Conservation (phyloP, 1,140 invertebrate genomes). For the Cryptotermes secundus region DNA sequence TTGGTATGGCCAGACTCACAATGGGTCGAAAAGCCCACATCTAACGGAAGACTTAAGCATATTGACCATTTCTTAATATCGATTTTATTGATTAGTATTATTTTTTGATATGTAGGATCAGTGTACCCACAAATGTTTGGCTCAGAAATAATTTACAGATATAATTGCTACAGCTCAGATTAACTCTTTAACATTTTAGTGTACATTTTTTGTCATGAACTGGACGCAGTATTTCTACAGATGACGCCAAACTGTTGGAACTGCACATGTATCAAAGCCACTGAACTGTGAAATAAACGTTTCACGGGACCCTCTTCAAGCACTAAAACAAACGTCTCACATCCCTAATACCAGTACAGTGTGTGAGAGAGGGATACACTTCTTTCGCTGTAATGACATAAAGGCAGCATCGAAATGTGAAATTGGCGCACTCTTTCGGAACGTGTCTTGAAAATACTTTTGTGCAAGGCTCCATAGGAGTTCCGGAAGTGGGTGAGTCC, state of each 20-base stretch:
- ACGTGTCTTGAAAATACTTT: too few species aligned
- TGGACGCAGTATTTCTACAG: neutral
- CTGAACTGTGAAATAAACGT: neutral
- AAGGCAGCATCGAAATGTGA: neutral
- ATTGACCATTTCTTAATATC: neutral
- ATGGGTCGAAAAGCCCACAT: neutral
- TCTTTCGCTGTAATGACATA: neutral
- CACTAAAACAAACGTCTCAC: neutral
- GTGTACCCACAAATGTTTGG: too few species aligned
- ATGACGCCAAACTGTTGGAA: neutral
- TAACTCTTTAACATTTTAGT: too few species aligned
- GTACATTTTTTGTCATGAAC: neutral
- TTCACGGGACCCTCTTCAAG: neutral
- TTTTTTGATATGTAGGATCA: neutral
- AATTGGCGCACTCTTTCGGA: neutral
- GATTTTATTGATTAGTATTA: neutral
- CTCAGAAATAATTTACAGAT: too few species aligned
- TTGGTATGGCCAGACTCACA: neutral
- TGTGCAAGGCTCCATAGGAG: too few species aligned
- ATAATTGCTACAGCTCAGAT: too few species aligned
- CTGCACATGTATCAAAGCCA: neutral
- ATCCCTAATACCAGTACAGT: neutral
- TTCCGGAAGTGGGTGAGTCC: too few species aligned
- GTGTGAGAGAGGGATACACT: too few species aligned
- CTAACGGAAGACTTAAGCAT: neutral